Conservation (phyloP, 2,797 vertebrate species). For the Synanceia verrucosa region DNA sequence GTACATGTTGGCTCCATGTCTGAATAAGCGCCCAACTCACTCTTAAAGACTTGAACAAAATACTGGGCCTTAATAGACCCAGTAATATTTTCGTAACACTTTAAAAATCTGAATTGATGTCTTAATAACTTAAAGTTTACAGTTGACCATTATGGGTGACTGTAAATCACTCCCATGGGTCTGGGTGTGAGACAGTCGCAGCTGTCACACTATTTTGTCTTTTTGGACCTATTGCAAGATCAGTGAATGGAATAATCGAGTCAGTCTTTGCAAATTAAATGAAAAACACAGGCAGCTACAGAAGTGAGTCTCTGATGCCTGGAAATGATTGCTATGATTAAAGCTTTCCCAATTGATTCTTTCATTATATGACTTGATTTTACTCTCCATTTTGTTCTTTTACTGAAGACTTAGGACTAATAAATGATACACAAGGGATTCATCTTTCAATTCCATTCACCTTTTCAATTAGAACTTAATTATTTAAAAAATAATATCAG, state of each 20-base stretch:
- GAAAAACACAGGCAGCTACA: neutral
- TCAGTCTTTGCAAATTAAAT: conserved; percentile 6
- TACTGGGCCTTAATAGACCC: neutral
- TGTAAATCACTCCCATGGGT: neutral
- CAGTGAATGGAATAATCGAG: neutral
- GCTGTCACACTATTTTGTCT: neutral
- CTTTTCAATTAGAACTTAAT: conserved; percentile 47
- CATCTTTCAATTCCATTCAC: conserved; percentile 10
- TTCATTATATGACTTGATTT: conserved; percentile 4
- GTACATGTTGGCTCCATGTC: neutral
- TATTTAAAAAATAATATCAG: conserved; percentile 49
- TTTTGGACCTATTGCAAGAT: neutral
- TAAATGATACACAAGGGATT: conserved; percentile 19
- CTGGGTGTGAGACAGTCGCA: neutral
- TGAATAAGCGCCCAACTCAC: neutral
- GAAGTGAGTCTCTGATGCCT: neutral
- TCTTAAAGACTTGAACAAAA: neutral
- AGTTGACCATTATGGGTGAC: neutral
- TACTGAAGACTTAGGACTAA: conserved; percentile 10
- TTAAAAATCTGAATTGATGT: neutral
- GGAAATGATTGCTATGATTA: conserved; percentile 4
- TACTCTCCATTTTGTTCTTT: conserved; percentile 13
- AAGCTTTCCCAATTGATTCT: conserved; percentile 5
- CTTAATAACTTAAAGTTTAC: neutral
- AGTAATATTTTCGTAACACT: neutral